phyloP scores from a whole-genome alignment of 2,888 invertebrate genomes.

The Rhingia rostrata region DNA sequence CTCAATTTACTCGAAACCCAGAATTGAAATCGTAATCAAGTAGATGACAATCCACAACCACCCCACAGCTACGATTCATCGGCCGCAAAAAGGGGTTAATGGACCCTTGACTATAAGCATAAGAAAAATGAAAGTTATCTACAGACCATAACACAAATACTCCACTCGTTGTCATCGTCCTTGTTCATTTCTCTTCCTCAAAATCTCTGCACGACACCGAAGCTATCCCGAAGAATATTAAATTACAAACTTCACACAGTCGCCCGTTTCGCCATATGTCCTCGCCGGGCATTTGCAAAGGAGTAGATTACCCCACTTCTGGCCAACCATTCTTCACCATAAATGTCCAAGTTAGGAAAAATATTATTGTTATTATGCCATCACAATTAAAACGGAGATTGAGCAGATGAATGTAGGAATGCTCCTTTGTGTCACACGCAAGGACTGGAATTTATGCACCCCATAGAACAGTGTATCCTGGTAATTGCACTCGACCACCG shows the following conservation, averaged over 20 bases:
- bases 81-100: slow-evolving; percentile 49
- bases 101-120: not conserved
- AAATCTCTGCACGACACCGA: slow-evolving; percentile 29
- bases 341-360: slow-evolving; percentile 61
- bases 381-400: slow-evolving; percentile 59
- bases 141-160: slow-evolving; percentile 14
- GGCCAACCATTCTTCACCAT: slow-evolving; percentile 26
- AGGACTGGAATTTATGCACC: slow-evolving; percentile 59
- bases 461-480: slow-evolving; percentile 25
- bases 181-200: slow-evolving; percentile 38
- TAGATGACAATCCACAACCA: slow-evolving; percentile 14
- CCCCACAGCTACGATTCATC: slow-evolving; percentile 24
- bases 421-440: slow-evolving; percentile 38
- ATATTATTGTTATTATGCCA: slow-evolving; percentile 59
- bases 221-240: slow-evolving; percentile 42
- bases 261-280: slow-evolving; percentile 1
- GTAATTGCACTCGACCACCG: slow-evolving; percentile 52
- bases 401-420: slow-evolving; percentile 26
- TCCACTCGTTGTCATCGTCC: slow-evolving; percentile 10
- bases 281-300: slow-evolving; percentile 15
- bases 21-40: slow-evolving; percentile 38
- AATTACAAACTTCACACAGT: slow-evolving; percentile 62
- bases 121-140: not conserved
- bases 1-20: slow-evolving; percentile 31
- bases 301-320: slow-evolving; percentile 22